Base-by-base conservation (phyloP, 2,113 vertebrate species). In the Melospiza melodia region DNA sequence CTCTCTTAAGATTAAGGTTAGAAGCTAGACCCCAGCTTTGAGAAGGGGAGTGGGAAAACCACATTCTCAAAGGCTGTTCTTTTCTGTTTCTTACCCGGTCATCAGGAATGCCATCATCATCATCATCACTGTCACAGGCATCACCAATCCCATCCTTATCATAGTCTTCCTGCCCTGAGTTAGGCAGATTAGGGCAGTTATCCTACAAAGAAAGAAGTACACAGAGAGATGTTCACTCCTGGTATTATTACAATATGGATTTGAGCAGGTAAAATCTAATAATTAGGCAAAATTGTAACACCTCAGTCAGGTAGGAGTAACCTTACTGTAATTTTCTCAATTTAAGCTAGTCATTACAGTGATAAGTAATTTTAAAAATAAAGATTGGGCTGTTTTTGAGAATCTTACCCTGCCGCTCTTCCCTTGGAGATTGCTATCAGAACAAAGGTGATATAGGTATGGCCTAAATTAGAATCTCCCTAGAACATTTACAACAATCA, bases 151-250 rank as follows among this genome's bases (percentile, higher is more conserved):
- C 99, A 84, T 99, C 99, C 95, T 99, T 99, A 98, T 99, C 99
- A 17, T 99, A 98, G 97, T 99, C 99, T 98, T 99, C 99, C 95
- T 99, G 99, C 17, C 99, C 99, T 39, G 99, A 99, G 97, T 99
- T 99, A 88, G 99, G 99, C 84, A 99, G 98, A 93, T 97, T 98
- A 80, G 99, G 99, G 92, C 99, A 99, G 83, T 99, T 99, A 96
- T 99, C 99, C 99, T 99, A 84, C 75, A 97, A 94, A 93, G 78
- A 35, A 95, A 41, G 51, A 77, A 90, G 68, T 48, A 61, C 31
- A 87, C 10, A 82, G 8, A 35, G 33, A 13, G 33, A 13, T 68
- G 61, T 85, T 94, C 63, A 41, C 33, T 82, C 33, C 10, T 65
- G 41, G 17, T 23, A 24, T 46, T 27, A 48, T 18, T 75, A 35